Base-by-base conservation (phyloP, 2,888 invertebrate genomes). In the Ctena decussata region DNA sequence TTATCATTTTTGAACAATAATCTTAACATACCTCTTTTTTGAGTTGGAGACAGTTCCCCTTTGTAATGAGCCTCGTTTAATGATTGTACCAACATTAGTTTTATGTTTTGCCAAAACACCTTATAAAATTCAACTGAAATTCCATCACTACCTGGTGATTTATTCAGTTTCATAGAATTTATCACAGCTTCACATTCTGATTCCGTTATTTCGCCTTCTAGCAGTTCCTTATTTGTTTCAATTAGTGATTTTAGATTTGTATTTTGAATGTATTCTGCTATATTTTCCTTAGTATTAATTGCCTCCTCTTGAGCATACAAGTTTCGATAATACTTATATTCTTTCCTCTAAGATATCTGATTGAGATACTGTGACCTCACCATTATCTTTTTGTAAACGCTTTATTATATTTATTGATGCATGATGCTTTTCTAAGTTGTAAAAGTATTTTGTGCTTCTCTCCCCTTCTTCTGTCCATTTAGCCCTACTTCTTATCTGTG, bases 91-190 rank as follows among this genome's bases (percentile, higher is more conserved):
- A 84, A 11, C 57, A 73, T 27, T 15, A 18, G 0, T 15, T 39
- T 32, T 18, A 83, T 49, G 15, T 65, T n/a, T 24, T 65, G 30
- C 76, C 71, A 84, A 46, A 80, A 84, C n/a, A 24, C 37, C 69
- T 72, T 49, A 41, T 70, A 84, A 57, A 84, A 80, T 73, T 84
- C 84, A 39, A 46, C 37, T 8, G 84, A 30, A 41, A 80, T 46
- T 3, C 84, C 83, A 79, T 79, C 80, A n/a, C 39, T 37, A 0
- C 84, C 80, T 18, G 80, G 80, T 30, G 49, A 24, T 69, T 84
- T 84, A 53, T 84, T 80, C 24, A 35, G 24, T 77, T 84, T 84
- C 76, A 77, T 84, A 6, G 5, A 12, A 2, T 60, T 60, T 3
- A 60, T 27, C 8, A 18, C 60, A 24, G 5, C 30, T 60, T 60